Evolutionary conservation across 2,797 vertebrate species (phyloP).

Genomic region (Chloroceryle amazona): DNA sequence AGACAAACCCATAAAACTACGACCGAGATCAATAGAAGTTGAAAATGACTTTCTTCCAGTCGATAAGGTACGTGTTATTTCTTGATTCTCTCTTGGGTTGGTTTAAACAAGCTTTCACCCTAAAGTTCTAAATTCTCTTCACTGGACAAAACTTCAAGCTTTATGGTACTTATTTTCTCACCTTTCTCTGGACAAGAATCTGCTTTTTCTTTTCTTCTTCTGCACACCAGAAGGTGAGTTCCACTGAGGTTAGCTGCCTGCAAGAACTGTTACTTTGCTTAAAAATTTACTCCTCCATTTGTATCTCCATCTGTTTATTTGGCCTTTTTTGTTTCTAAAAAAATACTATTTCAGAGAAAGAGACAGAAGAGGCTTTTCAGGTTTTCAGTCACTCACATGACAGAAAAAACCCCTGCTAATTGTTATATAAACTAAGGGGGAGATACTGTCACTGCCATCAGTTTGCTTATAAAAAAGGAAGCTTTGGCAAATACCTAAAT

Average conservation of each 20-base stretch:
- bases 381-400: background rate
- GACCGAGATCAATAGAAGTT: slow-evolving; percentile 93
- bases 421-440: background rate
- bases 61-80: slow-evolving; percentile 84
- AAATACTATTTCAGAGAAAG: background rate
- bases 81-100: slow-evolving; percentile 2
- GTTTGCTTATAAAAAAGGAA: background rate
- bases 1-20: slow-evolving; percentile 94
- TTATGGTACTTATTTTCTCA: background rate
- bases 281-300: background rate
- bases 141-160: background rate
- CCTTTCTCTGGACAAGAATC: background rate
- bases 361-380: background rate
- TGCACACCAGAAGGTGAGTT: background rate
- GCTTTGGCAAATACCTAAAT: background rate
- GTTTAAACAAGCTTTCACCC: background rate
- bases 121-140: background rate
- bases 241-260: background rate
- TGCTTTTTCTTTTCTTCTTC: background rate
- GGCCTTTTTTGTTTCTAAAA: background rate
- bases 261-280: background rate
- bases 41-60: slow-evolving; percentile 86
- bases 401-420: background rate
- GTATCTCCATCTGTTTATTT: background rate
- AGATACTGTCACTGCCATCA: background rate